Evolutionary conservation across 2,888 invertebrate genomes (phyloP).

Genomic region (Polyommatus icarus): DNA sequence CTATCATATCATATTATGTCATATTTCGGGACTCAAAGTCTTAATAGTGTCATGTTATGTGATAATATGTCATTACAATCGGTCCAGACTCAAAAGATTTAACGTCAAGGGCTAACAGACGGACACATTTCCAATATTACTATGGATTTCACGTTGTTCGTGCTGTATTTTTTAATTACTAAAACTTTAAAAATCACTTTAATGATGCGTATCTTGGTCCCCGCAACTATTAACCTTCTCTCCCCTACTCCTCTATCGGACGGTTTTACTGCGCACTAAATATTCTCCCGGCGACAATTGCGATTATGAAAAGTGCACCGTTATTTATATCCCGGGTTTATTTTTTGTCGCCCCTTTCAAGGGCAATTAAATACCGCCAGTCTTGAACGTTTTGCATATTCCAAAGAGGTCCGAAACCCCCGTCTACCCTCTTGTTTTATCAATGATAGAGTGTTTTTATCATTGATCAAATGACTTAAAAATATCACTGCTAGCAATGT

Average conservation of each 20-base stretch:
- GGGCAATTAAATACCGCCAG: constrained; percentile 80
- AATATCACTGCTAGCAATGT: background rate
- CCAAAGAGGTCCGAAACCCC: constrained; percentile 56
- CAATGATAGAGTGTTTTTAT: constrained; percentile 13
- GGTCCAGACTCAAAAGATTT: too few species aligned
- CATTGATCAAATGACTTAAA: constrained; percentile 1
- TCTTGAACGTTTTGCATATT: constrained; percentile 78
- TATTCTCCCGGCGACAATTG: constrained; percentile 80
- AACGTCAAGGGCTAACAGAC: too few species aligned
- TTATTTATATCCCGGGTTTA: constrained; percentile 77
- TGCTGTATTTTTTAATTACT: constrained; percentile 1
- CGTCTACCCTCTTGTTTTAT: background rate
- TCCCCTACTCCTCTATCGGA: constrained; percentile 53
- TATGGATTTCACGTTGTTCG: too few species aligned
- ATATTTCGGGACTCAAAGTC: too few species aligned
- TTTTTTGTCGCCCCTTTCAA: constrained; percentile 81
- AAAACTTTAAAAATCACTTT: constrained; percentile 32
- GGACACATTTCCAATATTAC: too few species aligned
- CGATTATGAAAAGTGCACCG: constrained; percentile 81
- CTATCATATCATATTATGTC: too few species aligned
- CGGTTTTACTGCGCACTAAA: constrained; percentile 78
- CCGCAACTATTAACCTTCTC: constrained; percentile 63
- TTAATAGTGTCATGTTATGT: too few species aligned
- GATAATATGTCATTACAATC: too few species aligned
- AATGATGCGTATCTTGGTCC: constrained; percentile 47